These are phyloP conservation scores for Pocillopora verrucosa DNA, from an alignment of 64 coral and sea anemone genomes.

Conservation along the genomic window DNA sequence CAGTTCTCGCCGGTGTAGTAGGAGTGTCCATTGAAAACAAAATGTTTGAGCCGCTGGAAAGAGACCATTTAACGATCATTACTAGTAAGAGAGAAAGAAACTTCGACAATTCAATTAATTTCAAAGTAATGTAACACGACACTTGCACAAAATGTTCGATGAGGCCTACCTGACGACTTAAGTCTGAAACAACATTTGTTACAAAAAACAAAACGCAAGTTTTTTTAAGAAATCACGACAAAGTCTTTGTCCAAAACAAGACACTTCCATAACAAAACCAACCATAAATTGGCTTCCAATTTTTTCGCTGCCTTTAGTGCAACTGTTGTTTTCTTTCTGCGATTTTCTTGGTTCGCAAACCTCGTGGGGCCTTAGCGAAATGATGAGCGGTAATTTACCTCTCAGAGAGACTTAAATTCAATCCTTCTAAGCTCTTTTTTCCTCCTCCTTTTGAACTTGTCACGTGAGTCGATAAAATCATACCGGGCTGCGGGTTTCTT, in stretches of 20 bases:
- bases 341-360: background rate
- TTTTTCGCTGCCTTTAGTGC: background rate
- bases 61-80: background rate
- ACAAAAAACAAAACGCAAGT: too few species aligned
- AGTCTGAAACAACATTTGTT: too few species aligned
- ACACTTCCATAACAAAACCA: background rate
- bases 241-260: background rate
- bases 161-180: too few species aligned
- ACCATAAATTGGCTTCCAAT: background rate
- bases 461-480: conserved; percentile 89
- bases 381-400: background rate
- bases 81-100: background rate
- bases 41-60: conserved; percentile 63
- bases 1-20: conserved; percentile 74
- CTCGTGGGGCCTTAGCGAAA: background rate
- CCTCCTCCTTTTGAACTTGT: conserved; percentile 68
- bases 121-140: too few species aligned
- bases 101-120: too few species aligned
- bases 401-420: conserved; percentile 80
- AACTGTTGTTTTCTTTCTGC: background rate
- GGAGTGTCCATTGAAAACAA: conserved; percentile 93
- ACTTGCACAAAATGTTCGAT: too few species aligned
- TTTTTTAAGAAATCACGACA: background rate
- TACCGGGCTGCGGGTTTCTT: conserved; percentile 74
- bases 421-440: conserved; percentile 73